These are phyloP conservation scores for Dryobota labecula DNA, from an alignment of 2,888 invertebrate genomes.

Conservation along the genomic window DNA sequence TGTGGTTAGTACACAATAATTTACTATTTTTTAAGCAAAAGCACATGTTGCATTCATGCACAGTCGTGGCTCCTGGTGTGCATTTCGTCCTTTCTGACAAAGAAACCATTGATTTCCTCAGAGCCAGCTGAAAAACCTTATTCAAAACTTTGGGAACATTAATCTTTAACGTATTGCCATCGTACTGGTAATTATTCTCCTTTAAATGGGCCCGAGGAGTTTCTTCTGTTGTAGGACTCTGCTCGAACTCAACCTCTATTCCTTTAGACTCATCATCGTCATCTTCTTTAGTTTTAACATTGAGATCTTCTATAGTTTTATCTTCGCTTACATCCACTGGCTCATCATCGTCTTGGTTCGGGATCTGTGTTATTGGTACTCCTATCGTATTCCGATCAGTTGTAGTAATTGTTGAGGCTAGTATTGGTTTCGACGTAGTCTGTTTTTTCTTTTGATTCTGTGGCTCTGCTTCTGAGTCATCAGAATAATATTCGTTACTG, in stretches of 20 bases:
- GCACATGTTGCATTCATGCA: constrained; percentile 76
- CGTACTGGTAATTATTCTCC: constrained; percentile 4
- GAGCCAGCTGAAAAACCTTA: constrained; percentile 71
- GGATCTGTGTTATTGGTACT: constrained; percentile 51
- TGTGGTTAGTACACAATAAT: constrained; percentile 76
- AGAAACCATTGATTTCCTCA: constrained; percentile 76
- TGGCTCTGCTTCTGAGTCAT: constrained; percentile 47
- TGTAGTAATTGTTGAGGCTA: neutral
- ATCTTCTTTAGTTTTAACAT: constrained; percentile 14
- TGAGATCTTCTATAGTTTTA: neutral
- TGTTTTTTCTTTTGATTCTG: neutral
- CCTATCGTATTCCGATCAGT: neutral
- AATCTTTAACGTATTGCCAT: constrained; percentile 58
- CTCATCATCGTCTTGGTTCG: constrained; percentile 50
- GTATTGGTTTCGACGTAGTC: neutral
- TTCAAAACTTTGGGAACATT: constrained; percentile 71
- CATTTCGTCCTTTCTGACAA: constrained; percentile 69
- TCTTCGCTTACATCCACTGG: constrained; percentile 27
- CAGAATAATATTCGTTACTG: constrained; percentile 48
- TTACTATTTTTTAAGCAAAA: constrained; percentile 81
- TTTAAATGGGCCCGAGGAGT: neutral
- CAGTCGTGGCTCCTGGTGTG: constrained; percentile 69
- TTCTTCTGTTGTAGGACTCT: neutral
- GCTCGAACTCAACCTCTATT: constrained; percentile 29
- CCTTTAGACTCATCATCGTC: constrained; percentile 48